Evolutionary conservation across 1,140 invertebrate genomes (phyloP), one percentile per base, ranked within the genome.

Genomic region (Melipona quadrifasciata): DNA sequence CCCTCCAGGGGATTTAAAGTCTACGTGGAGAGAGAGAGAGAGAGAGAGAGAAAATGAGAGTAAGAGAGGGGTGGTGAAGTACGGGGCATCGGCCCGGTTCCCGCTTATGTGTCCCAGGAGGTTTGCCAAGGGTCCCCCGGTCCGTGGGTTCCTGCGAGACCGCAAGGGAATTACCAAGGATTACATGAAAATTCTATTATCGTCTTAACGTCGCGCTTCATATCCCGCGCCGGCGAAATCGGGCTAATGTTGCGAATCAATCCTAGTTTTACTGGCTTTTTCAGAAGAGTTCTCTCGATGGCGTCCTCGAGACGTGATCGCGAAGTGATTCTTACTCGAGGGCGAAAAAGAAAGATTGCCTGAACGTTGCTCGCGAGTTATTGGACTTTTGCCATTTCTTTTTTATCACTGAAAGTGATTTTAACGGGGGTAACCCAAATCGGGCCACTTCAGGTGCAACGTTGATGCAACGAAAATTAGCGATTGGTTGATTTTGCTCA

Each of bases 131-230:
- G 86, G 84, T 82, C 47, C 57, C 58, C 55, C 8, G 24, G 53
- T 24, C 67, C 91, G 84, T 90, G 84, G 89, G 80, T 83, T 91
- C 83, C 86, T 89, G 71, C 65, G 73, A 88, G 84, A 92, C 93
- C 94, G 89, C 93, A 90, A 88, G 93, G 93, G 93, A 94, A 94
- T 94, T 94, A 94, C 92, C 85, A 90, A 92, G 94, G 94, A 94
- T 94, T 95, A 95, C 94, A 95, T 92, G 94, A 93, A 94, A 95
- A 95, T 95, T 95, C 94, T 94, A 95, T 95, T 95, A 95, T 93
- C 93, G 91, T 94, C 93, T 94, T 94, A 91, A 77, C 84, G 85
- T 89, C 72, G 85, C 39, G 78, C 65, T 34, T 80, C 80, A 67
- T 89, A 79, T 34, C 39, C 21, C 10, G 4, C 51, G n/a, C 17